Evolutionary conservation across 2,797 vertebrate species (phyloP).

Genomic region (Poecilia gillii): DNA sequence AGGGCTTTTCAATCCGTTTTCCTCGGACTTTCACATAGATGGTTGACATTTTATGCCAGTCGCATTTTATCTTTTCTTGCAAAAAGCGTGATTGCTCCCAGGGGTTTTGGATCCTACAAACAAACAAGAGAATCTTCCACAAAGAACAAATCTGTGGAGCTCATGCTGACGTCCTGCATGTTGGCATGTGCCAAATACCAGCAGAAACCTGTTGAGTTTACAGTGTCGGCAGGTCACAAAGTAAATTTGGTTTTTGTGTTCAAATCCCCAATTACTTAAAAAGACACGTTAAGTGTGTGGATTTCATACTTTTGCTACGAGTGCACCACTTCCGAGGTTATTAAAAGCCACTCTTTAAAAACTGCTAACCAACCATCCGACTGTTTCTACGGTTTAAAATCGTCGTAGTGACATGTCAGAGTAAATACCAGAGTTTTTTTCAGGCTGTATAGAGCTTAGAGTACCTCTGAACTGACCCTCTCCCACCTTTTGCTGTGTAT

Average conservation of each 20-base stretch:
- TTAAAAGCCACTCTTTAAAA: not conserved
- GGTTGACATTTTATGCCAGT: slow-evolving; percentile 11
- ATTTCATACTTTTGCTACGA: not conserved
- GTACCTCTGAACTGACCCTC: not conserved
- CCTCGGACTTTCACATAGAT: not conserved
- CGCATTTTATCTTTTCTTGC: not conserved
- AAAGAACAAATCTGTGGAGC: not conserved
- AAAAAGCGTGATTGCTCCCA: not conserved
- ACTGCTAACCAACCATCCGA: not conserved
- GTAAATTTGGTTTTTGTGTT: not conserved
- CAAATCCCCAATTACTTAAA: not conserved
- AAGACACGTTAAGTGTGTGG: not conserved
- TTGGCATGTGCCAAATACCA: not conserved
- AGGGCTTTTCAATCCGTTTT: not conserved
- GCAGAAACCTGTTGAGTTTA: not conserved
- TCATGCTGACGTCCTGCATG: not conserved
- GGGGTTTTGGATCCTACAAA: not conserved
- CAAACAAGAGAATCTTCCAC: not conserved
- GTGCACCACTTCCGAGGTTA: not conserved
- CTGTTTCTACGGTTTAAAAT: not conserved
- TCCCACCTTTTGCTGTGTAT: not conserved
- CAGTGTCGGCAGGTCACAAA: not conserved
- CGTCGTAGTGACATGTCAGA: not conserved
- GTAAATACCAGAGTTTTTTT: not conserved
- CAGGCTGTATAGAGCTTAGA: not conserved